Base-by-base conservation (phyloP, 2,888 invertebrate genomes). In the Cataglyphis altisquamis region DNA sequence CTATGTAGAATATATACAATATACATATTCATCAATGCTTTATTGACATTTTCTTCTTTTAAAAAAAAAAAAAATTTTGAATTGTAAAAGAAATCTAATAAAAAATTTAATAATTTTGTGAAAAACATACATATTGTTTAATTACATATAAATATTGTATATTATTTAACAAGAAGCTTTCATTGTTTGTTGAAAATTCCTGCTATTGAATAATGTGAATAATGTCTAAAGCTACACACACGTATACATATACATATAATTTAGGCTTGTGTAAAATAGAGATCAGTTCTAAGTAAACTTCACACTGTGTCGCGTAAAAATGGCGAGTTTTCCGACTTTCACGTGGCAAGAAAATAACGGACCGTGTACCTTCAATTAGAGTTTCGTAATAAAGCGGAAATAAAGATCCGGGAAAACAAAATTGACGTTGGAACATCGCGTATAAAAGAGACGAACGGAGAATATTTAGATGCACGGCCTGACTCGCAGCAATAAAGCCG, bases 401-500 rank as follows among this genome's bases (percentile, higher is more conserved):
- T 57, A 52, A 52, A 29, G 32, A 1, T 32, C 32, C 41, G 39
- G 18, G 25, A 32, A 68, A 78, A 21, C 18, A 70, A 18, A 72
- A 80, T 60, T 18, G 18, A 41, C 68, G 2, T 68, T 60, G 32
- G 29, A 25, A 18, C 29, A 29, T n/a, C 25, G n/a, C n/a, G 52
- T 18, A 29, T 29, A 6, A 25, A 60, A 70, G 60, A 70, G 57
- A 41, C 21, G 45, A 60, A 45, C 77, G 21, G 6, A 18, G 32
- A 18, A 25, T 72, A 67, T 77, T 77, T 67, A 10, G 68, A 29
- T 77, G 41, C 39, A 77, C 39, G 55, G 25, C 41, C 48, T 29
- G 25, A 75, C 75, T 52, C 77, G 67, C n/a, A 21, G 78, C 74
- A 60, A 88, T 87, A 74, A 84, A 89, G 87, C 84, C 82, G 83